Evolutionary conservation across 2,888 invertebrate species (phyloP).

Genomic region (Drosophila tripunctata): DNA sequence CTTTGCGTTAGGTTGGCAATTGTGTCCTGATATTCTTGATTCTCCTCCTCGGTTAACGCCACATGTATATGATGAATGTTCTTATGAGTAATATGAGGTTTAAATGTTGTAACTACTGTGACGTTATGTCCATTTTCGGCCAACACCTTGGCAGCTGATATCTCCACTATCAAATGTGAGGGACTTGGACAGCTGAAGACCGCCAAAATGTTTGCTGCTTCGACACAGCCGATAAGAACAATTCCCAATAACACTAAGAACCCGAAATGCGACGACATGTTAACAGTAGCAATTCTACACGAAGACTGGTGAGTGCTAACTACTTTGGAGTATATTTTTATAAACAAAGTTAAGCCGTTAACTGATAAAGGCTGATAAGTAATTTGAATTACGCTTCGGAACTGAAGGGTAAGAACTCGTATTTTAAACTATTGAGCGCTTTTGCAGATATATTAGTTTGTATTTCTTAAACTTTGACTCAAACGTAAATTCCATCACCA

Average conservation of each 20-base stretch:
- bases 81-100: conserved; percentile 63
- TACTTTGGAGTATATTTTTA: background rate
- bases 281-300: background rate
- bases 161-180: conserved; percentile 81
- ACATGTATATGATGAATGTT: conserved; percentile 65
- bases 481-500: no score
- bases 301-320: background rate
- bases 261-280: conserved; percentile 6
- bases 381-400: no score
- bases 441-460: no score
- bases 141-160: conserved; percentile 73
- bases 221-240: conserved; percentile 5
- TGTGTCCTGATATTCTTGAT: conserved; percentile 8
- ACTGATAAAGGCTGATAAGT: background rate
- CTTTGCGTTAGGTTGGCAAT: conserved; percentile 39
- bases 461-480: no score
- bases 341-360: background rate
- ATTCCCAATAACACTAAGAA: background rate
- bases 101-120: conserved; percentile 73
- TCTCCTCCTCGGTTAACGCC: conserved; percentile 47
- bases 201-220: conserved; percentile 75
- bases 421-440: no score
- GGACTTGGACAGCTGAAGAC: conserved; percentile 73
- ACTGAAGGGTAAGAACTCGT: no score
- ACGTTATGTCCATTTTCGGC: conserved; percentile 82